Base-by-base conservation (phyloP, 2,888 invertebrate genomes). In the Drosophila fulvimacula region DNA sequence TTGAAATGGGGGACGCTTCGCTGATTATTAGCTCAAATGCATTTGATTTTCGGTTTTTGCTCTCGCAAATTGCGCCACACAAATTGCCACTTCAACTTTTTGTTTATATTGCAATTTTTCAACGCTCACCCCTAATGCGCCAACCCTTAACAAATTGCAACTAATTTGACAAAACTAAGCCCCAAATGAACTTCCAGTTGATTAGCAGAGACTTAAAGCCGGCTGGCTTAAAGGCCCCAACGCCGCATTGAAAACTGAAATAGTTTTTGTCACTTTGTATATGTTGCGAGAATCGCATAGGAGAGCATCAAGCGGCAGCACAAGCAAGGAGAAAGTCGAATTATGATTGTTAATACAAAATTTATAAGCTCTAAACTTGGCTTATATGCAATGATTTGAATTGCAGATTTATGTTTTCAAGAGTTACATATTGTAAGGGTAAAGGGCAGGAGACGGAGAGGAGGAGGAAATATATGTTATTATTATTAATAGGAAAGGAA, bases 61-160 rank as follows among this genome's bases (percentile, higher is more conserved):
- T 51, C 57, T 34, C 38, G 51, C 60, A 58, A 68, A 68, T 68
- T 69, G 69, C 56, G 56, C 71, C 49, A 70, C 72, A 57, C 80
- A 80, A 69, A 71, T 80, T 82, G 62, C 65, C 63, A 71, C 82
- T 73, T 83, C 69, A 82, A 60, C 68, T 62, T 74, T 34, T 55
- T 81, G 72, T 81, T 87, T 84, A 70, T 67, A 79, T 56, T 88
- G 84, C 89, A 86, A 88, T 84, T 88, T 87, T 76, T 84, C 83
- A 88, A 57, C 44, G 41, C 39, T n/a, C 48, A 32, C 58, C 39
- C 39, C 27, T 13, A 41, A 15, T 21, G 17, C 17, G 21, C 19
- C 39, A 58, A 5, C 32, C 39, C 36, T 62, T 71, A 55, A 84
- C 87, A 88, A 88, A 84, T 84, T 83, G 89, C 82, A 84, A 48